Evolutionary conservation across 2,113 vertebrate species (phyloP), one percentile per base, ranked within the genome.

Genomic region (Myotis yumanensis): DNA sequence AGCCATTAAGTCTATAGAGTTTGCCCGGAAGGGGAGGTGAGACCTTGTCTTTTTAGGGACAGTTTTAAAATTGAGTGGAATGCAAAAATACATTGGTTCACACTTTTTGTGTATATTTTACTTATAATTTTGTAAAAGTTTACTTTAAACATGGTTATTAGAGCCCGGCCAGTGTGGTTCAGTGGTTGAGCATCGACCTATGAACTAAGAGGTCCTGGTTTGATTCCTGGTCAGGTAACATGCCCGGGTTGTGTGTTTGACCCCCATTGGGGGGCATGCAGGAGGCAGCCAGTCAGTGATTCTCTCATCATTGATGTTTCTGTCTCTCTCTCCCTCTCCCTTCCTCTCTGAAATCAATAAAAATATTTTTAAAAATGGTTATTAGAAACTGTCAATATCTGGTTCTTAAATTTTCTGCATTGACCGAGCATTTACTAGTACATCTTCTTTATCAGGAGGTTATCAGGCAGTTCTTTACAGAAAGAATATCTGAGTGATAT

Each of bases 1-100:
- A 0, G 99, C 99, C 87, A 99, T 99, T 94, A 99, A 99, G 96
- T 99, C 99, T 10, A 99, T 99, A 16, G 99, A 99, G 94, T 99
- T 99, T 97, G 99, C 99, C 75, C 99, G 99, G 86, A 99, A 99
- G 95, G 99, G 99, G 87, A 99, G 99, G 99, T 99, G 95, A 86
- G 62, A 68, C 54, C 14, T 43, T 95, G 52, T 91, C 72, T 72
- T 95, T 86, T 89, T 79, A 90, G 72, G 32, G 46, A 88, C 28
- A 77, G n/a, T 91, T 91, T 86, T 82, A 89, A 89, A 83, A 88
- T 23, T 71, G 69, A 89, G 28, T 86, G 57, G 37, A 80, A 23
- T 59, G 9, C 46, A 95, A 54, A 94, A 92, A 48, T 84, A 18
- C 32, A 11, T 89, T 89, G 52, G 86, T 11, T 73, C 75, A 28